Evolutionary conservation across 2,113 vertebrate genomes (phyloP), one percentile per base, ranked within the genome.

Genomic region (Stigmatopora argus): DNA sequence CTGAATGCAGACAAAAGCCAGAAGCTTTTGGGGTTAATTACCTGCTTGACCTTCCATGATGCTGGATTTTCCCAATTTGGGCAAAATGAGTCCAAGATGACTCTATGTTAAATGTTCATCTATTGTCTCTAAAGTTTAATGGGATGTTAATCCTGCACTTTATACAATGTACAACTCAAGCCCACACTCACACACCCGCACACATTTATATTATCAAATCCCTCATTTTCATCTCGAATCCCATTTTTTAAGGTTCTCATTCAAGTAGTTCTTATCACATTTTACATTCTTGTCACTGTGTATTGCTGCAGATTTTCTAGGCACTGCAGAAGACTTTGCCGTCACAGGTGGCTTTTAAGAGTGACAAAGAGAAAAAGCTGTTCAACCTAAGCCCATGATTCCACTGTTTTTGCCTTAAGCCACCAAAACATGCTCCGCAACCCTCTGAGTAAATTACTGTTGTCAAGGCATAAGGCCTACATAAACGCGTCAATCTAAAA

Each of bases 1-100:
- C 83, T 56, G 61, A 79, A 70, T 73, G 77, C 77, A 80, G 70
- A 88, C 85, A 87, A 83, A 83, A 85, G 74, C 63, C 78, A 72
- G 78, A 76, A 70, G 62, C 64, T 65, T 75, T 81, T 74, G 69
- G 75, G 75, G 81, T 83, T 86, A 82, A 86, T 86, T 77, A 77
- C 64, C 64, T 62, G 44, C 23, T 49, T 1, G 31, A 57, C 49
- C 57, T 59, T 72, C 41, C 69, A 67, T 64, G 66, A 47, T 23
- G 49, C 19, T 19, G 60, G 61, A 31, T 70, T 71, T 62, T 59
- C 72, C 62, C 57, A 34, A 53, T 62, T 47, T 58, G 72, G 62
- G 46, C 62, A 71, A 53, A 78, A 76, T 63, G 34, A 59, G 56
- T 62, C 38, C 34, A 44, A 46, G 38, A 31, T 31, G 7, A 41